Conservation (phyloP, 2,797 vertebrate species). For the Cynodonichthys magdalenae region DNA sequence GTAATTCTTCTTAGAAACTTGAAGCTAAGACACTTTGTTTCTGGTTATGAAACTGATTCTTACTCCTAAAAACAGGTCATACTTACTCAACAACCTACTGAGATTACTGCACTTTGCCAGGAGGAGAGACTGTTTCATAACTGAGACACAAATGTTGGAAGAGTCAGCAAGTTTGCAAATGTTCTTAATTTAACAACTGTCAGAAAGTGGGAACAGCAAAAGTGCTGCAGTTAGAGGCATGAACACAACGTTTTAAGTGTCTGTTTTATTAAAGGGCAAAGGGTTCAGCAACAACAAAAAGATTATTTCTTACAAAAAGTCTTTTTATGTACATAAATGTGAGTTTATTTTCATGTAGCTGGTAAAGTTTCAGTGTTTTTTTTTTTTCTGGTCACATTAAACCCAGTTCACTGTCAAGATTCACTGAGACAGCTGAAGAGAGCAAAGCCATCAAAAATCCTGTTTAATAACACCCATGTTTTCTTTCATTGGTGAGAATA, state of each 20-base stretch:
- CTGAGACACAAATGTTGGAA: not conserved
- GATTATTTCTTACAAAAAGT: not conserved
- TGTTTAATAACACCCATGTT: no score
- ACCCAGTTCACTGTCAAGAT: not conserved
- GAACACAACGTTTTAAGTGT: no score
- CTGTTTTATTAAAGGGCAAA: not conserved
- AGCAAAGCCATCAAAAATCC: no score
- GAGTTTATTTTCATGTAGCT: not conserved
- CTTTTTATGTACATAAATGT: no score
- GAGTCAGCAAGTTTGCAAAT: constrained; percentile 16
- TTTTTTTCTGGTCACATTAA: no score
- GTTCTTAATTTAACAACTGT: not conserved
- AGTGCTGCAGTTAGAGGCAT: no score
- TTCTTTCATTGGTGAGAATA: no score
- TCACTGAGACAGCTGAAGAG: not conserved
- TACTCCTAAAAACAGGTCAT: not conserved
- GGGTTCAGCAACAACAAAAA: not conserved
- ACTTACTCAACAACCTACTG: constrained; percentile 7
- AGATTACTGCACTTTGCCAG: constrained; percentile 17
- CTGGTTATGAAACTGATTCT: not conserved
- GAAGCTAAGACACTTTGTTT: not conserved
- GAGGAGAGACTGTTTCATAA: constrained; percentile 23
- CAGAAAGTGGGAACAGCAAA: not conserved
- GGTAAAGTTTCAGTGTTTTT: not conserved
- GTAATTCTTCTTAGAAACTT: not conserved